These are phyloP conservation scores for Ceratitis capitata DNA, from an alignment of 1,140 invertebrate species.

Conservation along the genomic window DNA sequence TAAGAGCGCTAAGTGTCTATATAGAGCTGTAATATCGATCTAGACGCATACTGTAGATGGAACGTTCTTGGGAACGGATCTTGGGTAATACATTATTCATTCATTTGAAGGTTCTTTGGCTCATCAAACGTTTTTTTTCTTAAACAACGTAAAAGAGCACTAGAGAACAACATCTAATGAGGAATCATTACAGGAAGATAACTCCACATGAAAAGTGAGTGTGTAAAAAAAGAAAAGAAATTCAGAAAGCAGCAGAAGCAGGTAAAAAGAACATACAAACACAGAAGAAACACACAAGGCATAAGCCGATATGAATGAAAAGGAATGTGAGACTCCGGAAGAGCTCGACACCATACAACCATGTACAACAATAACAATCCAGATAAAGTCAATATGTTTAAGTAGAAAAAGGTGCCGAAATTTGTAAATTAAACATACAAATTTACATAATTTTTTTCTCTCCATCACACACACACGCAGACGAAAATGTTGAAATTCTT, in stretches of 20 bases:
- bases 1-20: no score
- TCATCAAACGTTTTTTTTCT: no score
- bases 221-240: no score
- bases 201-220: neutral
- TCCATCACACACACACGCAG: neutral
- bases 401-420: slow-evolving; percentile 20
- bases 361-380: neutral
- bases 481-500: neutral
- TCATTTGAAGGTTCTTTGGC: no score
- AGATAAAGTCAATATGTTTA: neutral
- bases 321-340: neutral
- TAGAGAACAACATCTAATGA: no score
- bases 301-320: no score
- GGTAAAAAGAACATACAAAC: neutral
- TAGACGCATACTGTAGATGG: no score
- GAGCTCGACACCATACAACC: neutral
- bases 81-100: no score
- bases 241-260: neutral
- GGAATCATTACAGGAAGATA: no score
- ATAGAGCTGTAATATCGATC: no score
- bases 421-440: neutral
- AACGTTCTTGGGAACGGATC: no score
- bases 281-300: neutral
- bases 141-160: no score
- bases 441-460: neutral